phyloP scores from a whole-genome alignment of 2,113 vertebrate species.

The Pseudorectes ferrugineus region DNA sequence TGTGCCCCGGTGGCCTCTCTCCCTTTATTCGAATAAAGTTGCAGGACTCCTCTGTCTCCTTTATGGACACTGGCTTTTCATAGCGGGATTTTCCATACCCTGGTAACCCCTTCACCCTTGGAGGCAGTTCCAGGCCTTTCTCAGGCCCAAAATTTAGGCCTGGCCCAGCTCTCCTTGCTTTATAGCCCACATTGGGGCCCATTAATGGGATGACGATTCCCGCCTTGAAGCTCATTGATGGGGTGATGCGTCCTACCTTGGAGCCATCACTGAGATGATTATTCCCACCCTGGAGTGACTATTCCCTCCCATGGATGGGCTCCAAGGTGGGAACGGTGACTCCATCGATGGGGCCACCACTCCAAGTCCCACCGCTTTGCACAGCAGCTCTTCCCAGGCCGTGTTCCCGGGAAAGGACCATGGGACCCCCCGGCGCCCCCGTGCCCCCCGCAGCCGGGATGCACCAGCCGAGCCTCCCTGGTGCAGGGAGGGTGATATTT shows the following conservation, averaged over 20 bases:
- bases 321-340: background rate
- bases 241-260: background rate
- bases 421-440: rapidly evolving
- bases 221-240: no score
- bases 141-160: rapidly evolving
- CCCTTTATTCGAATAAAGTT: background rate
- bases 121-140: rapidly evolving
- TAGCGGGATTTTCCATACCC: background rate
- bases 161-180: background rate
- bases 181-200: background rate
- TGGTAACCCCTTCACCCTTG: no score
- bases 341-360: rapidly evolving
- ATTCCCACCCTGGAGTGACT: background rate
- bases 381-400: background rate
- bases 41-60: background rate
- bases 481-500: background rate
- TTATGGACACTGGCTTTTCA: background rate
- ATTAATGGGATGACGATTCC: background rate
- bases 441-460: background rate
- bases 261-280: background rate
- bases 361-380: background rate
- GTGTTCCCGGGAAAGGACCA: rapidly evolving
- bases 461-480: background rate
- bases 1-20: background rate
- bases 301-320: rapidly evolving